These are phyloP conservation scores for Agapostemon virescens DNA, from an alignment of 2,888 invertebrate genomes.

Conservation along the genomic window DNA sequence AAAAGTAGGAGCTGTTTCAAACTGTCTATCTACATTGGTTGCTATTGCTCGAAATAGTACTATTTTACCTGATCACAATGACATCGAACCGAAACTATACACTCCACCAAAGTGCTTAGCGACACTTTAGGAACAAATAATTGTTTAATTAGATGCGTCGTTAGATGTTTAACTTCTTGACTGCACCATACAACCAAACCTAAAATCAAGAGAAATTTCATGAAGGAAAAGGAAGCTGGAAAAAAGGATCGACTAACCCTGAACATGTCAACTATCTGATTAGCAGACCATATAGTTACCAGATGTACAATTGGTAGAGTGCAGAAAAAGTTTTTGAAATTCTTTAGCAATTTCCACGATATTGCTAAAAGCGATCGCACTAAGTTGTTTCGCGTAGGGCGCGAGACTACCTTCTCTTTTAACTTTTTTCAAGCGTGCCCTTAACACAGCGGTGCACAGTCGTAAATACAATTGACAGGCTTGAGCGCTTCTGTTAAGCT, in stretches of 20 bases:
- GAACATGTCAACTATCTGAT: not conserved
- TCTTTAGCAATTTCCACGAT: constrained; percentile 89
- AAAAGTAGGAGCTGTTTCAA: not conserved
- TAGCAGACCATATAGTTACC: constrained; percentile 80
- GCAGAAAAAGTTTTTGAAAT: constrained; percentile 90
- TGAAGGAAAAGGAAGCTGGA: constrained; percentile 1
- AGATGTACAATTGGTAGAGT: constrained; percentile 87
- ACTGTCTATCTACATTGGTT: not conserved
- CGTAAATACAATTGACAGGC: constrained; percentile 91
- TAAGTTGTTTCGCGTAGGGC: constrained; percentile 90
- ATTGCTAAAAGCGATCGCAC: constrained; percentile 91
- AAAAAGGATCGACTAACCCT: too few species aligned
- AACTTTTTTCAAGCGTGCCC: constrained; percentile 90
- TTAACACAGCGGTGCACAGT: constrained; percentile 90
- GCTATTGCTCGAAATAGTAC: not conserved
- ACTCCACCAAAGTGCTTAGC: constrained; percentile 91
- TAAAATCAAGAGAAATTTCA: constrained; percentile 69
- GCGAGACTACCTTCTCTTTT: constrained; percentile 90
- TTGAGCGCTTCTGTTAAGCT: constrained; percentile 87
- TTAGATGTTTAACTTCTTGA: constrained; percentile 89
- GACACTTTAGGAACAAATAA: constrained; percentile 94
- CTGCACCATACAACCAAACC: constrained; percentile 96
- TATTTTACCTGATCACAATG: constrained; percentile 86
- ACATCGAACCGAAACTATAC: constrained; percentile 89
- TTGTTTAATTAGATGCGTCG: constrained; percentile 91